Evolutionary conservation across 2,888 invertebrate species (phyloP).

Genomic region (Chaetogeoica ovagalla): DNA sequence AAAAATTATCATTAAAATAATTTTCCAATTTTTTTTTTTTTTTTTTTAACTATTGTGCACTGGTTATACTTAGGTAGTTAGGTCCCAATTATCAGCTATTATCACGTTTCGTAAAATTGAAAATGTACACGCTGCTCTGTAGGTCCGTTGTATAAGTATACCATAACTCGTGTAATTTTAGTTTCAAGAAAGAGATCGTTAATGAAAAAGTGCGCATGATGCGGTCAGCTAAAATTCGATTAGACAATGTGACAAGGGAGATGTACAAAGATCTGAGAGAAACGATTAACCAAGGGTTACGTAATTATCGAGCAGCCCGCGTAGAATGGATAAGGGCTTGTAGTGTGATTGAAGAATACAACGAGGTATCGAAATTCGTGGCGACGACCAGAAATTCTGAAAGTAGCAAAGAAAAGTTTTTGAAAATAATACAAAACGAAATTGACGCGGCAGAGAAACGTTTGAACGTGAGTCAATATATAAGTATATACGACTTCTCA

Average conservation of each 20-base stretch:
- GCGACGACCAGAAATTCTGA: neutral
- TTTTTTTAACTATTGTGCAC: too few relatives aligned
- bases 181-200: conserved; percentile 1
- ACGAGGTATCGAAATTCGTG: neutral
- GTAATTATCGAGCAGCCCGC: conserved; percentile 6
- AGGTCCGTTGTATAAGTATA: too few relatives aligned
- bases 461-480: conserved; percentile 7
- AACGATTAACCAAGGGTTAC: conserved; percentile 2
- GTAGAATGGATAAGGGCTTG: conserved; percentile 23
- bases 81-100: too few relatives aligned
- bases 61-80: too few relatives aligned
- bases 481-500: too few relatives aligned
- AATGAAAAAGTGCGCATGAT: conserved; percentile 15
- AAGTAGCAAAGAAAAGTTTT: neutral
- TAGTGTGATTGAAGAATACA: conserved; percentile 18
- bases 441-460: neutral
- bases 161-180: conserved; percentile 7
- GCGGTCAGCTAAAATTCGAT: conserved; percentile 7
- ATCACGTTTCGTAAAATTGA: too few relatives aligned
- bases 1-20: too few relatives aligned
- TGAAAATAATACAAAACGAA: conserved; percentile 17
- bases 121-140: too few relatives aligned
- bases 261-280: conserved; percentile 32
- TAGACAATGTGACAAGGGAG: neutral
- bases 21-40: too few relatives aligned